These are phyloP conservation scores for Tetrao urogallus DNA, from an alignment of 2,113 vertebrate species.

Conservation along the genomic window DNA sequence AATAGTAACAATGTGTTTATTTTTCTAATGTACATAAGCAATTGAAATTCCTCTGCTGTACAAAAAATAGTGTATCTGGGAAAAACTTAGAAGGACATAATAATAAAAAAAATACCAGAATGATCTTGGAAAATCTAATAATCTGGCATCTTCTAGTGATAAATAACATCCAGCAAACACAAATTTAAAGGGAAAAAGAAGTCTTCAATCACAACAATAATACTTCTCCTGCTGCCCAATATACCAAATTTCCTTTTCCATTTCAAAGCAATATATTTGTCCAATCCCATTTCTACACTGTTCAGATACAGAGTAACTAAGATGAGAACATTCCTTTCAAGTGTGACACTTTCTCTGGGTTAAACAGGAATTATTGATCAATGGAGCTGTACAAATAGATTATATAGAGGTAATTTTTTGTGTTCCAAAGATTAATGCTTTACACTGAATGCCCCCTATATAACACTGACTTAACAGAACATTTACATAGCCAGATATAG, in stretches of 20 bases:
- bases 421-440: slow-evolving; percentile 1
- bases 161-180: slow-evolving; percentile 51
- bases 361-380: slow-evolving; percentile 52
- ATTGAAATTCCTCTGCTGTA: slow-evolving; percentile 13
- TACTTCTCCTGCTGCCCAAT: slow-evolving; percentile 68
- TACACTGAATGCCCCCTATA: not conserved
- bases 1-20: slow-evolving; percentile 56
- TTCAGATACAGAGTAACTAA: slow-evolving; percentile 46
- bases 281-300: slow-evolving; percentile 67
- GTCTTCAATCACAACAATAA: slow-evolving; percentile 76
- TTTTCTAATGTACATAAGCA: slow-evolving; percentile 11
- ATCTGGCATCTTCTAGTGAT: slow-evolving; percentile 26
- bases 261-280: slow-evolving; percentile 74
- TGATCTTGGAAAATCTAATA: slow-evolving; percentile 62
- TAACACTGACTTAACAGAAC: not conserved
- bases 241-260: slow-evolving; percentile 75
- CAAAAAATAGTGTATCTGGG: not conserved
- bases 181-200: slow-evolving; percentile 62
- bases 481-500: not conserved
- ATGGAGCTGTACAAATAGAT: not conserved
- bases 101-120: slow-evolving; percentile 63
- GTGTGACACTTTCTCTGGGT: slow-evolving; percentile 39
- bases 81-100: slow-evolving; percentile 29
- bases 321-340: slow-evolving; percentile 54
- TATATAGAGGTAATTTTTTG: slow-evolving; percentile 13